A percentile compares a stretch with the other conserved stretches of the same genome.
phyloP scores from a whole-genome alignment of 2,113 vertebrate genomes.

The Erythrolamprus reginae region DNA sequence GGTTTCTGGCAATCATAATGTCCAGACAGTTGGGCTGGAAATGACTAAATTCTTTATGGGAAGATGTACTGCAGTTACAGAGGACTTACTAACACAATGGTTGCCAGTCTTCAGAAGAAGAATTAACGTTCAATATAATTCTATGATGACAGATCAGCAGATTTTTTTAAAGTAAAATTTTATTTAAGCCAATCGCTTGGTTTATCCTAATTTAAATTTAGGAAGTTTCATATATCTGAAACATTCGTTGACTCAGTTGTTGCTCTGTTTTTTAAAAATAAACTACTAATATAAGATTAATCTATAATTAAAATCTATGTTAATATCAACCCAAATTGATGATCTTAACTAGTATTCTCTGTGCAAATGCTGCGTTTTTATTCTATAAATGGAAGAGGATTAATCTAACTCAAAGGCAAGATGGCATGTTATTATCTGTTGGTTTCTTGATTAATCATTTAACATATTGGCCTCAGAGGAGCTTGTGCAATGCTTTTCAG shows the following conservation, averaged over 20 bases:
- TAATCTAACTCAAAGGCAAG: slow-evolving; percentile 25
- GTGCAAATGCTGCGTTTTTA: slow-evolving; percentile 33
- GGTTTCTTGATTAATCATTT: background rate
- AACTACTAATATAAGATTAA: slow-evolving; percentile 42
- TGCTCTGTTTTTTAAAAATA: too few relatives aligned
- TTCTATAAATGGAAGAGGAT: slow-evolving; percentile 9
- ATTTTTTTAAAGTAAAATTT: slow-evolving; percentile 8
- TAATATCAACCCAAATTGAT: slow-evolving; percentile 42
- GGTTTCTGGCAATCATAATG: background rate
- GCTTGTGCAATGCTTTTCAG: background rate
- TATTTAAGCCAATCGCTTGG: background rate
- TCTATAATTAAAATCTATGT: slow-evolving; percentile 57
- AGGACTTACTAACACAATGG: background rate
- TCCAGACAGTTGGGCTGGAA: background rate
- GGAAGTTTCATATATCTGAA: slow-evolving; percentile 22
- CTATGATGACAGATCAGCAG: slow-evolving; percentile 1
- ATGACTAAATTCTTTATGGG: background rate
- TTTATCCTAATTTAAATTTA: background rate
- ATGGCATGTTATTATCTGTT: background rate
- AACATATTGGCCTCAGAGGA: background rate
- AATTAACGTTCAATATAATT: background rate
- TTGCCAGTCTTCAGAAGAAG: background rate
- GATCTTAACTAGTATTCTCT: slow-evolving; percentile 42
- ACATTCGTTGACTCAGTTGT: slow-evolving; percentile 35
- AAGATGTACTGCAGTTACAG: background rate